Conservation (phyloP, 2,113 vertebrate species). For the Odocoileus hemionus region DNA sequence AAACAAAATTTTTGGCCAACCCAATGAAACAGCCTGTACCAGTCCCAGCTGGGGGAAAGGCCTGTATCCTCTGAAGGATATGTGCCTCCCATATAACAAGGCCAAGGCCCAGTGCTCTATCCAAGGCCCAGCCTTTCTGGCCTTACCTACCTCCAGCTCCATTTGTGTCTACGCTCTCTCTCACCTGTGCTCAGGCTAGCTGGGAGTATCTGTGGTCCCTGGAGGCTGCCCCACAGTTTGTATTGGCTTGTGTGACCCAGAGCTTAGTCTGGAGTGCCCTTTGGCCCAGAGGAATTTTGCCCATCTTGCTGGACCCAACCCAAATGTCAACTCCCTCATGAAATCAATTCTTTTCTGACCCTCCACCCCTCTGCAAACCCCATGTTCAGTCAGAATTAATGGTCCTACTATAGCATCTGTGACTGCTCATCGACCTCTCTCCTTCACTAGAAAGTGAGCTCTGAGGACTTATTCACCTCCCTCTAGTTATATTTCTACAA, state of each 20-base stretch:
- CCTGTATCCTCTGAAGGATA: no score
- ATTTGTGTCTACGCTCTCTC: background rate
- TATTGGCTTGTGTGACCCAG: background rate
- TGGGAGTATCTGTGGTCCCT: background rate
- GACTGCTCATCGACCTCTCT: background rate
- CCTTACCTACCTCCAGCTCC: background rate
- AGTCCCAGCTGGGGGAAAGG: background rate
- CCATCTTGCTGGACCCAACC: background rate
- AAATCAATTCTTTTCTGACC: background rate
- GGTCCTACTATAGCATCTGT: background rate
- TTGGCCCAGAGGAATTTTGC: no score
- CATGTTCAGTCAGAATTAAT: background rate
- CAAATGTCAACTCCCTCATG: background rate
- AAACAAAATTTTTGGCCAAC: background rate
- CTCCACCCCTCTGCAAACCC: background rate
- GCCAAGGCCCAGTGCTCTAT: background rate
- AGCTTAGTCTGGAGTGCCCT: background rate
- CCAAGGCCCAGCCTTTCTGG: background rate
- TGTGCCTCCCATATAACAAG: background rate
- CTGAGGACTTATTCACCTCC: no score
- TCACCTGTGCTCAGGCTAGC: background rate
- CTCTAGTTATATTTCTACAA: background rate
- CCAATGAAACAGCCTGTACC: background rate
- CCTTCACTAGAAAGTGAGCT: background rate
- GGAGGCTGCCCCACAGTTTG: background rate